phyloP scores from a whole-genome alignment of 2,113 vertebrate genomes.

The Muscicapa adusta region DNA sequence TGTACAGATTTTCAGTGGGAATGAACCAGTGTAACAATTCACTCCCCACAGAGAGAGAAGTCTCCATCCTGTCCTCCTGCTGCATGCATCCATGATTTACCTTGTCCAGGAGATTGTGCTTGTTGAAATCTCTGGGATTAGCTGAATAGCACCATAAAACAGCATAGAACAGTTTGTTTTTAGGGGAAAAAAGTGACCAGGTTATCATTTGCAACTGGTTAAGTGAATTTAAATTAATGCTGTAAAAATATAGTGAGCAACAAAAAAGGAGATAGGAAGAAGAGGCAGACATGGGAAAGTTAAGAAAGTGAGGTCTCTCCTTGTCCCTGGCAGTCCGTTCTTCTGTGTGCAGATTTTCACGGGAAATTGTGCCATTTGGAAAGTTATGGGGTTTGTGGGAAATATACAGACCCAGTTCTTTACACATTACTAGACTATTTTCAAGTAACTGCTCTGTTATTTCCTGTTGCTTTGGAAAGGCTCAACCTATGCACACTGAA shows the following conservation, averaged over 20 bases:
- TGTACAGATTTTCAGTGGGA: not conserved
- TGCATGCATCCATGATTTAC: not conserved
- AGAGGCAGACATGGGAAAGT: not conserved
- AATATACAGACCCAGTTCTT: not conserved
- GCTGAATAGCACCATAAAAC: not conserved
- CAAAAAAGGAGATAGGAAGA: not conserved
- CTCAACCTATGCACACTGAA: conserved; percentile 87
- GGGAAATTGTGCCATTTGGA: not conserved
- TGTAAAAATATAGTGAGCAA: not conserved
- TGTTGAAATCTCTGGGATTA: not conserved
- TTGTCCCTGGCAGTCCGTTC: not conserved
- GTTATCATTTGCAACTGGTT: not conserved
- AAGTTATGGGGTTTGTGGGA: not conserved
- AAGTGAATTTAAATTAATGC: not conserved
- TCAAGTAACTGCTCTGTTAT: not conserved
- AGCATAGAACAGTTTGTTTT: not conserved
- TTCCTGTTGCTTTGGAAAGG: conserved; percentile 67
- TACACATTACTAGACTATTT: not conserved
- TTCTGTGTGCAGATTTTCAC: not conserved
- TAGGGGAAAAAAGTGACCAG: no score
- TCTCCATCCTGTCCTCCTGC: not conserved
- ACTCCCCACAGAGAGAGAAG: not conserved
- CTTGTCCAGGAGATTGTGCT: not conserved
- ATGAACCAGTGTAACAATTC: not conserved
- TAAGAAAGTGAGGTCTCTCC: not conserved